phyloP scores from a whole-genome alignment of 2,797 vertebrate species.

The Poecile montanus region DNA sequence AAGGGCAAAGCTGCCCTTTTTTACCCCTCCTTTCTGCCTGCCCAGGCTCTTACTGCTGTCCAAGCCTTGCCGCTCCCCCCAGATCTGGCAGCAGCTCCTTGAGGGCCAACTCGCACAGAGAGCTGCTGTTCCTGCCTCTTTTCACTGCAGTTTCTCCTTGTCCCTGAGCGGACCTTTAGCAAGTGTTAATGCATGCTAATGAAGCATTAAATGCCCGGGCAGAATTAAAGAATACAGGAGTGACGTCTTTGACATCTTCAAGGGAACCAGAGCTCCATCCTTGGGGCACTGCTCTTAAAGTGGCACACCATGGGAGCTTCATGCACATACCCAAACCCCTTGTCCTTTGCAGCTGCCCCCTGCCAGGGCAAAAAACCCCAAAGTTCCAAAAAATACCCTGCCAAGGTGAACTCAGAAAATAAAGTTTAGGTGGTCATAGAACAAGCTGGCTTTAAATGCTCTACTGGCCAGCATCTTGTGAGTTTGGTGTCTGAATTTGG shows the following conservation, averaged over 20 bases:
- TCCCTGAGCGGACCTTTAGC: not conserved
- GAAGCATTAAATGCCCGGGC: constrained; percentile 35
- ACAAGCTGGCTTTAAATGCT: not conserved
- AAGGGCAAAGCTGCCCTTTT: not conserved
- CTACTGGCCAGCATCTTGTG: not conserved
- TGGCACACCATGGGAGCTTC: rapidly evolving
- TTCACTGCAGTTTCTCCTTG: constrained; percentile 42
- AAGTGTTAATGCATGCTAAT: constrained; percentile 58
- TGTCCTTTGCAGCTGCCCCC: not conserved
- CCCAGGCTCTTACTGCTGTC: not conserved
- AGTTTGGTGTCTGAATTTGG: not conserved
- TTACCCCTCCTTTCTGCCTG: not conserved
- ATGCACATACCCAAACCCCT: rapidly evolving
- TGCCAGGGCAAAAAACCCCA: not conserved
- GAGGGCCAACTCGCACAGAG: not conserved
- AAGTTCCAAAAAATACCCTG: not conserved
- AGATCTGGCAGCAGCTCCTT: constrained; percentile 30
- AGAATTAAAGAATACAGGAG: constrained; percentile 43
- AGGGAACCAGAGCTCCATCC: not conserved
- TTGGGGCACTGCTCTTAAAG: constrained; percentile 4
- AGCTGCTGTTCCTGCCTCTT: constrained; percentile 38
- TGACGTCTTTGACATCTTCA: not conserved
- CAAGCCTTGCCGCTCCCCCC: constrained; percentile 12
- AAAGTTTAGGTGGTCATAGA: not conserved
- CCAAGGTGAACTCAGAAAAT: not conserved